Conservation (phyloP, 2,888 invertebrate species). For the Barypeithes pellucidus region DNA sequence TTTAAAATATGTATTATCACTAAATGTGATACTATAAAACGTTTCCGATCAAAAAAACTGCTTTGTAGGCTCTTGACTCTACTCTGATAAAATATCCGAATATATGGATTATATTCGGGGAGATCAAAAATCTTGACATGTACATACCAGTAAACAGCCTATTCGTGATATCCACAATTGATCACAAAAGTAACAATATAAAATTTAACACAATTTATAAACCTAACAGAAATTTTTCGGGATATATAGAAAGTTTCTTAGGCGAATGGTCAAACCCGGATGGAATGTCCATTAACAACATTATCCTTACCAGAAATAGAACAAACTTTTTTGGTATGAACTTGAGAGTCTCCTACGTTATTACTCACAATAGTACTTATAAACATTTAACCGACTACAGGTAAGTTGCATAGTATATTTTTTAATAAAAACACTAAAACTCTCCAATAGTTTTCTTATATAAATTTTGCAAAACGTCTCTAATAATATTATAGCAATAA, state of each 20-base stretch:
- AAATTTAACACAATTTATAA: conserved; percentile 27
- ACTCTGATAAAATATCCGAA: conserved; percentile 27
- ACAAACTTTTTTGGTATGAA: conserved; percentile 26
- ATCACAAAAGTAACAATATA: not conserved
- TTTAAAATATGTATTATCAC: too few species aligned
- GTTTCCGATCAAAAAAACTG: not conserved
- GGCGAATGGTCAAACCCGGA: not conserved
- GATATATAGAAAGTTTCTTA: conserved; percentile 17
- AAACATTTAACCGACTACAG: conserved; percentile 49
- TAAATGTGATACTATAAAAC: too few species aligned
- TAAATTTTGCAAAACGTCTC: too few species aligned
- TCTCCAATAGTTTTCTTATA: too few species aligned
- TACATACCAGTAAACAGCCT: conserved; percentile 41
- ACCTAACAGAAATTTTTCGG: conserved; percentile 10
- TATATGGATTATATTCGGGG: conserved; percentile 41
- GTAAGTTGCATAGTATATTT: conserved; percentile 13
- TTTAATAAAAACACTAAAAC: too few species aligned
- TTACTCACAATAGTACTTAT: conserved; percentile 30
- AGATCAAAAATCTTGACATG: conserved; percentile 8
- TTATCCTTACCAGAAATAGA: conserved; percentile 26
- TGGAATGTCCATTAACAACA: not conserved
- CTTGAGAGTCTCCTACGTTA: conserved; percentile 40
- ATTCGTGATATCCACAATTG: conserved; percentile 18
- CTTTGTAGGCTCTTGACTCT: conserved; percentile 25
- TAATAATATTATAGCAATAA: not conserved